Base-by-base conservation (phyloP, 2,797 vertebrate genomes). In the Nasua narica region DNA sequence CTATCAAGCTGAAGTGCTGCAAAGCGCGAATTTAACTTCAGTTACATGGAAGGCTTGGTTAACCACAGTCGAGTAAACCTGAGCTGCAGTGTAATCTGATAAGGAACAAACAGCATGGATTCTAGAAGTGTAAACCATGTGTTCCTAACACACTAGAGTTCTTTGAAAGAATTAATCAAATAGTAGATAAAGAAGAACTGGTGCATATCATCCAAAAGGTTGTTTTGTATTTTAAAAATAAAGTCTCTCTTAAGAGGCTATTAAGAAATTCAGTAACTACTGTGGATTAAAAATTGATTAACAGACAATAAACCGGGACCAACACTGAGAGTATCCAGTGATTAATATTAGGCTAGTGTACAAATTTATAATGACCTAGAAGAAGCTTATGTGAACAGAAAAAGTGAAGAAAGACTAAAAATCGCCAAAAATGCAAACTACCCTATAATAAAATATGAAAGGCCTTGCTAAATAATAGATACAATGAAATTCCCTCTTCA, bases 81-180 rank as follows among this genome's bases (percentile, higher is more conserved):
- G 70, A 91, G 91, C 14, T 72, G 90, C 72, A 84, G 48, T 35
- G 27, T 87, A 84, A 96, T 92, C 87, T 96, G 93, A 96, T 96
- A 96, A 97, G 60, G 93, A 89, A 56, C 77, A 93, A 96, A 95
- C 32, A 93, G 84, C 89, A 67, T 60, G 50, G 93, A 93, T 94
- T 92, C 87, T 62, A 87, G 72, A 95, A 48, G 35, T 37, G 35
- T 50, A 95, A 94, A 79, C 81, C 90, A 69, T 76, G 78, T 87
- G 60, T 79, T 69, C 35, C 40, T 67, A 95, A 87, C 65, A 48
- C 7, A 13, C 12, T 46, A 76, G 62, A 94, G 58, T 60, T 94
- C 96, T 94, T 87, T 90, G 91, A 92, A 96, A 96, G 69, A 96
- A 62, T 96, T 96, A 82, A 93, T 82, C 67, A 95, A 94, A 90